Evolutionary conservation across 2,888 invertebrate species (phyloP), one percentile per base, ranked within the genome.

Genomic region (Nomada lathburiana): DNA sequence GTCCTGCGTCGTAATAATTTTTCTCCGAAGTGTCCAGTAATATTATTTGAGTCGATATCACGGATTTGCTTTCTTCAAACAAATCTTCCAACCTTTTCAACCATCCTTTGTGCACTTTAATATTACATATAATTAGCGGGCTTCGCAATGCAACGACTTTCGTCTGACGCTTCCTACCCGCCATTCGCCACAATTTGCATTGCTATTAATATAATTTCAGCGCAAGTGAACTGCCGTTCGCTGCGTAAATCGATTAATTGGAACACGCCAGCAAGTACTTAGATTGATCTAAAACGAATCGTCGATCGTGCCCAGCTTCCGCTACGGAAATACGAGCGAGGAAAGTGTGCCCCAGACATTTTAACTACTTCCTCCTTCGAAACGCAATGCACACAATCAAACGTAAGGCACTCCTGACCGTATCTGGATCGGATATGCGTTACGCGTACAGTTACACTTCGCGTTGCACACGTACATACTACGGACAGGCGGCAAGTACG

Each of bases 321-420:
- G 80, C 50, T 69, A 74, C 82, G 83, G 86, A 85, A 78, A 86
- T 85, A 73, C 74, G 13, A 47, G 26, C 65, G 75, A 75, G 73
- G 88, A 86, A 87, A 88, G 86, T 65, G 57, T 42, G 63, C 68
- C n/a, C 62, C 62, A 76, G 63, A 79, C 76, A 53, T 75, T 71
- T 73, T 80, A 85, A 83, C 80, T 68, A 88, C 86, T 86, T 86
- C 86, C 86, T 85, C 53, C 57, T 76, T 75, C 13, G 85, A 64
- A 77, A 87, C 55, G 53, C 77, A 75, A 75, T 69, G 71, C 60
- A 74, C 74, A 74, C 79, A 7, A 36, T 36, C 36, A 60, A 75
- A 72, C 67, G 53, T 50, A 44, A 55, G 75, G 29, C 71, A 69
- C 78, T 71, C 36, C 26, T 52, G 9, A 16, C 23, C 20, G 70